These are phyloP conservation scores for Prunella himalayana DNA, from an alignment of 2,113 vertebrate species.

Conservation along the genomic window DNA sequence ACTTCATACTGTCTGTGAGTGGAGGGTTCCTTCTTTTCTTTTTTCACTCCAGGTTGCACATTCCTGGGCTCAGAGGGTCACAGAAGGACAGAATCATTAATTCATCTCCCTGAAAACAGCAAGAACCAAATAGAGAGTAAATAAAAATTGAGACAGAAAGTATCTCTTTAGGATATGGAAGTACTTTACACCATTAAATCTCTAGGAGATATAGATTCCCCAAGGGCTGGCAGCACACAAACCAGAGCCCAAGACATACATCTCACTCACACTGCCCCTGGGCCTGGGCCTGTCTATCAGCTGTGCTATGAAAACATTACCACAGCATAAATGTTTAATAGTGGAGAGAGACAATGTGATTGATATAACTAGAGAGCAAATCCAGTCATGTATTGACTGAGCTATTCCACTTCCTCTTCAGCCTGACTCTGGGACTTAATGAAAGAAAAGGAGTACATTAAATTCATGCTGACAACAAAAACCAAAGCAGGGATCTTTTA, in stretches of 20 bases:
- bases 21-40: not conserved
- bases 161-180: not conserved
- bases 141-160: not conserved
- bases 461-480: constrained; percentile 58
- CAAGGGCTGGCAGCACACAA: not conserved
- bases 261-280: not conserved
- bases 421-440: constrained; percentile 2
- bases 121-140: not conserved
- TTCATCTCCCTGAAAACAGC: not conserved
- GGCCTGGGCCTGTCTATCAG: not conserved
- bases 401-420: not conserved
- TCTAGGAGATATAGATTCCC: not conserved
- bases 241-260: not conserved
- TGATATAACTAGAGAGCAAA: constrained; percentile 34
- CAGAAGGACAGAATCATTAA: not conserved
- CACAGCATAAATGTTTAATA: constrained; percentile 39
- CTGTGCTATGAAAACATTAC: not conserved
- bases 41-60: not conserved
- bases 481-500: not conserved
- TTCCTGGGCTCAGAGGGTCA: not conserved
- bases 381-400: constrained; percentile 10
- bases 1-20: not conserved
- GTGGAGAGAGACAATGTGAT: constrained; percentile 1
- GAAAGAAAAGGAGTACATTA: constrained; percentile 68
- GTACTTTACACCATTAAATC: not conserved